Evolutionary conservation across 2,888 invertebrate species (phyloP), one percentile per base, ranked within the genome.

Genomic region (Philaethria dido): DNA sequence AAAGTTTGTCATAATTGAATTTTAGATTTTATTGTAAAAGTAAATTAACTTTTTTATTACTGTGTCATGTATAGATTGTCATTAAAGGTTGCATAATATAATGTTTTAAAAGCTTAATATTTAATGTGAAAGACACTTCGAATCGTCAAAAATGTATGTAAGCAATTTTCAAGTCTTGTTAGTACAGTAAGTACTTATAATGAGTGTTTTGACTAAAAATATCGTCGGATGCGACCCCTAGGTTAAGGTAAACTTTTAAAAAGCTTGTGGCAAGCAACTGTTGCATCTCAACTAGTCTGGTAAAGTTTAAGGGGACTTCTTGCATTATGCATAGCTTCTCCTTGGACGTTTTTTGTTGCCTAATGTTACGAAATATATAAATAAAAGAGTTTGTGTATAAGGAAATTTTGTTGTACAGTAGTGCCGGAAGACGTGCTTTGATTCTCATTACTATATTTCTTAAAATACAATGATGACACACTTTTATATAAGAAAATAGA

Each of bases 201-300:
- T 39, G 29, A 22, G 57, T 68, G 57, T 52, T 66, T 70, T 68
- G 61, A 61, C 61, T 52, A 66, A 66, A 59, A 60, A 60, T 67
- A 62, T 61, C 63, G 22, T 67, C 50, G 55, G 60, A 68, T 47
- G 52, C 68, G 66, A 72, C 69, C 69, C 48, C 55, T 64, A 64
- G 69, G 66, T 61, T 71, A 70, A 69, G 72, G 69, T 73, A 64
- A 72, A 72, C 67, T 73, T 73, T 73, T 72, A 69, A 72, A 73
- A 73, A 73, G 73, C 68, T 72, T 62, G 66, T 60, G 72, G 73
- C 68, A 44, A 69, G 67, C 73, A 73, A 73, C 73, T 73, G 73
- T 72, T 73, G 73, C 73, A 70, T 72, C 66, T 66, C 67, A 73
- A 73, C 72, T 72, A 72, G 67, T 67, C 70, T 68, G 70, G 70